A percentile compares a stretch with the other conserved stretches of the same genome.
Evolutionary conservation across 2,888 invertebrate genomes (phyloP).

Genomic region (Omphaloscelis lunosa): DNA sequence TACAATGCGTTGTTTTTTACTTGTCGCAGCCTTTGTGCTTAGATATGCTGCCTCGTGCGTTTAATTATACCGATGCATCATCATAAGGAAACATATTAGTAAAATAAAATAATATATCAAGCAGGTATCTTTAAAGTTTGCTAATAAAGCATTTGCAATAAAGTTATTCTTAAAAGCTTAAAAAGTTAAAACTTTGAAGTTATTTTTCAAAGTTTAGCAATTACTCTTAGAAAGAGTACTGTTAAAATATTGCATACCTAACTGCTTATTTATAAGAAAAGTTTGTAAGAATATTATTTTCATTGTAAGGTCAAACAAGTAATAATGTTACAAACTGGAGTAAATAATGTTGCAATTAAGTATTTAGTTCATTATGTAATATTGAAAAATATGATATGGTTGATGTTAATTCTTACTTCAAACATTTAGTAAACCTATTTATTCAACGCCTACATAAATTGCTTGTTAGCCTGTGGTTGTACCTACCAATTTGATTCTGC

Average conservation of each 20-base stretch:
- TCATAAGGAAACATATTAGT: conserved; percentile 63
- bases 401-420: not conserved
- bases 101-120: conserved; percentile 56
- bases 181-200: conserved; percentile 4
- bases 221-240: conserved; percentile 27
- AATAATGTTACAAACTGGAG: not conserved
- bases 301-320: not conserved
- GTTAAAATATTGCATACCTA: conserved; percentile 11
- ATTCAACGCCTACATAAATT: conserved; percentile 17
- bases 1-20: conserved; percentile 86
- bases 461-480: conserved; percentile 51
- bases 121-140: conserved; percentile 39
- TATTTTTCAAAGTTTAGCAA: conserved; percentile 38
- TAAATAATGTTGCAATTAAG: not conserved
- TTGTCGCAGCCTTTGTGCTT: conserved; percentile 82
- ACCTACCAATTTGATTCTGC: conserved; percentile 66
- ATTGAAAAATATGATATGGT: not conserved
- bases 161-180: conserved; percentile 20
- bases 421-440: not conserved
- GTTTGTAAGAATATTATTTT: not conserved
- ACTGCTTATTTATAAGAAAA: conserved; percentile 30
- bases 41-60: conserved; percentile 79
- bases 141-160: conserved; percentile 46
- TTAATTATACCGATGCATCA: conserved; percentile 70
- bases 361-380: not conserved